Conservation (phyloP, 23 tunicate species). For the Oikopleura dioica region DNA sequence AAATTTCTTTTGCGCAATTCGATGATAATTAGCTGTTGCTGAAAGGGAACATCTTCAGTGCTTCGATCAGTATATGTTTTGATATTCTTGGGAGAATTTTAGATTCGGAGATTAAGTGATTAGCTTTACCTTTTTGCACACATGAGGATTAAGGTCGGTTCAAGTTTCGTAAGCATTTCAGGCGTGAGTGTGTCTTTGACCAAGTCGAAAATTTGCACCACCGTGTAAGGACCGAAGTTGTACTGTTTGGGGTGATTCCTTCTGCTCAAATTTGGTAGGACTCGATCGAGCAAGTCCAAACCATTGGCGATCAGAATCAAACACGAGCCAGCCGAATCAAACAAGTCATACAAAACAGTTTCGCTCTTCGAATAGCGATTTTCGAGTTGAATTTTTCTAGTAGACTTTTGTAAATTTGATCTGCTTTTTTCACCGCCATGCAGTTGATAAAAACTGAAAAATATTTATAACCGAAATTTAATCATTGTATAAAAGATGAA, state of each 20-base stretch:
- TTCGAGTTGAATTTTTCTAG: conserved; percentile 36
- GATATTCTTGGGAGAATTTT: not conserved
- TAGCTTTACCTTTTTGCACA: conserved; percentile 60
- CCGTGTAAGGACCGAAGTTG: not conserved
- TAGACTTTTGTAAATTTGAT: conserved; percentile 28
- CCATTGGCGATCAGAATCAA: conserved; percentile 88
- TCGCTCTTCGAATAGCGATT: conserved; percentile 22
- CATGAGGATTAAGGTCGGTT: conserved; percentile 47
- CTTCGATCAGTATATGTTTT: not conserved
- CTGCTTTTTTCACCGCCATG: conserved; percentile 41
- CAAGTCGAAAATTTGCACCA: conserved; percentile 12
- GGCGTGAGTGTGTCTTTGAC: conserved; percentile 3
- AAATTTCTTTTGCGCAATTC: too few species aligned
- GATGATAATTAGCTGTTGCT: not conserved
- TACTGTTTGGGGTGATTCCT: not conserved
- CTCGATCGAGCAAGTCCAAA: conserved; percentile 69
- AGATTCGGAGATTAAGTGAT: conserved; percentile 27
- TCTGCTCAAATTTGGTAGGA: conserved; percentile 39
- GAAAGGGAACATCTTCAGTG: not conserved
- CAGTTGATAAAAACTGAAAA: conserved; percentile 32
- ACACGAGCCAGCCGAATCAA: conserved; percentile 50
- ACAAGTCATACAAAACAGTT: conserved; percentile 62
- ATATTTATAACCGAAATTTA: not conserved
- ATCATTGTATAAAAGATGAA: not conserved
- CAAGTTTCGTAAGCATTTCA: conserved; percentile 17